These are phyloP conservation scores for Cordilura impudica DNA, from an alignment of 2,888 invertebrate genomes.

Conservation along the genomic window DNA sequence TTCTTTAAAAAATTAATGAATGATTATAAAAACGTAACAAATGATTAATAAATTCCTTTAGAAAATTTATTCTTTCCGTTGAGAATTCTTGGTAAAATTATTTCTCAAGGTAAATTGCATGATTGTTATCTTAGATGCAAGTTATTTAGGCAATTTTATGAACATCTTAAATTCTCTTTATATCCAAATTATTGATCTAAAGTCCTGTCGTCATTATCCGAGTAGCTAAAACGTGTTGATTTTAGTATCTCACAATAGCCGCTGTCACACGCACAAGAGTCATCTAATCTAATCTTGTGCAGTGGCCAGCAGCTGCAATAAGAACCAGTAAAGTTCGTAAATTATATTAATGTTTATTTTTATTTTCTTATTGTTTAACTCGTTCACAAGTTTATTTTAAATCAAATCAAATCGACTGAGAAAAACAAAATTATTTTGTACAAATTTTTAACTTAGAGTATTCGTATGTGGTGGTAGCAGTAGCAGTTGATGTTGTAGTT, in stretches of 20 bases:
- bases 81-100: too few relatives aligned
- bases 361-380: not conserved
- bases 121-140: too few relatives aligned
- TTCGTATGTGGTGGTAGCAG: not conserved
- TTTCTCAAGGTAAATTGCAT: too few relatives aligned
- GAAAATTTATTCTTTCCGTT: too few relatives aligned
- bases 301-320: slow-evolving; percentile 99
- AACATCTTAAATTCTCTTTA: too few relatives aligned
- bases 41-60: too few relatives aligned
- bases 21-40: too few relatives aligned
- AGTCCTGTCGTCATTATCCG: too few relatives aligned
- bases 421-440: not conserved
- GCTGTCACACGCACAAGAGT: slow-evolving; percentile 99
- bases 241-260: slow-evolving; percentile 90
- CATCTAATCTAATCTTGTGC: slow-evolving; percentile 94
- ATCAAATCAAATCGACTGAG: not conserved
- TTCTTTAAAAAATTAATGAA: too few relatives aligned
- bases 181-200: too few relatives aligned
- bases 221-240: slow-evolving; percentile 32
- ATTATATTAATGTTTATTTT: not conserved
- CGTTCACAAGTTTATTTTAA: not conserved
- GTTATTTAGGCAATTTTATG: too few relatives aligned
- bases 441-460: slow-evolving; percentile 55
- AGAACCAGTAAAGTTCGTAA: slow-evolving; percentile 75
- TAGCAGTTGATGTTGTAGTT: slow-evolving; percentile 48